Evolutionary conservation across 1,140 invertebrate species (phyloP), one percentile per base, ranked within the genome.

Genomic region (Subanguina moxae): DNA sequence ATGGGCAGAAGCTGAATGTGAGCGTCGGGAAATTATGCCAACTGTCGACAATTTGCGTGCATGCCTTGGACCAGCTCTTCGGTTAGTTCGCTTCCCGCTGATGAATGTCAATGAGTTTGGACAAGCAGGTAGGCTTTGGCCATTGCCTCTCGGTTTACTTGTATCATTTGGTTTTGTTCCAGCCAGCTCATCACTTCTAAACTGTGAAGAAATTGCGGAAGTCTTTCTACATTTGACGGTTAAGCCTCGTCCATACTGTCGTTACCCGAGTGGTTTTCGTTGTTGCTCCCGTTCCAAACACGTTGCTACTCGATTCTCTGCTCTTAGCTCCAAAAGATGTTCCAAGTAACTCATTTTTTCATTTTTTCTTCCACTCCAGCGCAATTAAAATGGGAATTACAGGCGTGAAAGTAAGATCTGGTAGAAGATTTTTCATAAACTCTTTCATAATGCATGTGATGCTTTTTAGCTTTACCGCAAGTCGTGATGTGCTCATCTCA

Each of bases 171-270:
- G n/a, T 61, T 28, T 7, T 25, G 23, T 52, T 52, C 23, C 17
- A 52, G 68, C 68, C 8, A 70, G 68, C 23, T 67, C 67, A 7
- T 65, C 63, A 17, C 30, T 75, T 27, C 48, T 75, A 32, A 75
- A 75, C 17, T 71, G 65, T 27, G 73, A 76, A 46, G 73, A 75
- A 57, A 66, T 75, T 19, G 67, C 73, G 45, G 74, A 75, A 65
- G 74, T 75, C n/a, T 75, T 73, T 61, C 48, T 75, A n/a, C 75
- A 75, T 67, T 57, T 75, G 8, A 72, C 73, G n/a, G 64, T 75
- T 5, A 52, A 61, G 30, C 73, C 73, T 30, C 62, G 43, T 15
- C 73, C 73, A 21, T 28, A 27, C 17, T 66, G 62, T 42, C 73
- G 73, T 27, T 75, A 65, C 62, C 62, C 73, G 13, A 43, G 48